Base-by-base conservation (phyloP, 2,888 invertebrate species). In the Pristionchus japonicus region DNA sequence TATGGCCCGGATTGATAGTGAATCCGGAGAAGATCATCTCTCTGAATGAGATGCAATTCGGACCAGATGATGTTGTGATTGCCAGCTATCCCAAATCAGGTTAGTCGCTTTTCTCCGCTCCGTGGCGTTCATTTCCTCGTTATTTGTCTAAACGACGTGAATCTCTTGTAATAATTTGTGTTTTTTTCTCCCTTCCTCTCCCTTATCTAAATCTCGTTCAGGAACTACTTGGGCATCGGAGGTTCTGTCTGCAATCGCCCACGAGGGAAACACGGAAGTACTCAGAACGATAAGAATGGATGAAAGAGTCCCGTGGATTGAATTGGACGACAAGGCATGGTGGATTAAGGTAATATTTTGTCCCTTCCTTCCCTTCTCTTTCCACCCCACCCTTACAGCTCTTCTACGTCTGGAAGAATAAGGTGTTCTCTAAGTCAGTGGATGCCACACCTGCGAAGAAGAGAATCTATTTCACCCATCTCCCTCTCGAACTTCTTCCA, bases 81-180 rank as follows among this genome's bases (percentile, higher is more conserved):
- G 96, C 97, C 77, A 97, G 97, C 17, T 97, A 97, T 95, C 97
- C 98, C 0, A 96, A 97, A 93, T 97, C 97, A 92, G 97, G 97
- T 97, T 0, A 52, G 94, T 0, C 20, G n/a, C 31, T 31, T 34
- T 37, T 23, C 17, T 31, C 61, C 23, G 47, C 34, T 34, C 15
- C 43, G 31, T 43, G n/a, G 47, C 52, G 47, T 17, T 52, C 31
- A n/a, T n/a, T n/a, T n/a, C n/a, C n/a, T n/a, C n/a, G n/a, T n/a
- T n/a, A n/a, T n/a, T n/a, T n/a, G n/a, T n/a, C n/a, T n/a, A n/a
- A n/a, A n/a, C n/a, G n/a, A n/a, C n/a, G n/a, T n/a, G n/a, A n/a
- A n/a, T 57, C 83, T 15, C 11, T 27, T 52, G 15, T 52, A 88
- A 15, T 1, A 70, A 31, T 27, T 40, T 0, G 40, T 74, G 1